phyloP scores from a whole-genome alignment of 53 echinoderm and acorn worm genomes.

The Echinometra lucunter region DNA sequence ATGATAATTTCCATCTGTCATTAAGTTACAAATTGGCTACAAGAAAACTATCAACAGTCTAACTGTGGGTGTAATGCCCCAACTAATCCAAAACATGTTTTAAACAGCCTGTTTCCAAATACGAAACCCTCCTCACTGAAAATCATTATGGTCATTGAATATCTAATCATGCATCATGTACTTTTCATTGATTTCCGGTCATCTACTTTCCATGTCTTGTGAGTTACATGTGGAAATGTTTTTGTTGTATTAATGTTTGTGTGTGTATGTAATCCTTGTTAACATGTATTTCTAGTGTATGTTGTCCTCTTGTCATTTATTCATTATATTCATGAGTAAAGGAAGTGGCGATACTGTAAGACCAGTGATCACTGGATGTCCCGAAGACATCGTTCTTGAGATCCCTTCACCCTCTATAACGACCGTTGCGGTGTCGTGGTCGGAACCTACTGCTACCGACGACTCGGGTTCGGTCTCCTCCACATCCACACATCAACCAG shows the following conservation, averaged over 20 bases:
- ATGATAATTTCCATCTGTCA: no score
- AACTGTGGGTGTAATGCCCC: no score
- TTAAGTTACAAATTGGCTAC: no score
- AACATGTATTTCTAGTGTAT: neutral
- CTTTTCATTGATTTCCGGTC: no score
- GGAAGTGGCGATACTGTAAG: slow-evolving; percentile 12
- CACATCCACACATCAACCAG: slow-evolving; percentile 52
- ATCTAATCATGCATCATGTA: no score
- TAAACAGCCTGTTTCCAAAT: no score
- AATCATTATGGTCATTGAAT: no score
- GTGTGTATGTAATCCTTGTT: neutral
- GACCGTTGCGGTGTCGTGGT: slow-evolving; percentile 60
- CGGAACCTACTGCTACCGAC: slow-evolving; percentile 54
- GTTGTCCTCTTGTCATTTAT: neutral
- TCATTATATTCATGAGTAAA: neutral
- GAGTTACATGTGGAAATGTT: no score
- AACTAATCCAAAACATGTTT: no score
- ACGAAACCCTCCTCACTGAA: no score
- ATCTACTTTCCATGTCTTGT: no score
- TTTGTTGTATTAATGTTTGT: neutral
- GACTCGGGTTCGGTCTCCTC: slow-evolving; percentile 29
- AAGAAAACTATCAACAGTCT: no score
- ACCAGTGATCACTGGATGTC: slow-evolving; percentile 66
- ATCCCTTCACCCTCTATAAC: neutral
- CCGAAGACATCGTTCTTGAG: slow-evolving; percentile 38